Base-by-base conservation (phyloP, 2,888 invertebrate species). In the Spicauda simplicius region DNA sequence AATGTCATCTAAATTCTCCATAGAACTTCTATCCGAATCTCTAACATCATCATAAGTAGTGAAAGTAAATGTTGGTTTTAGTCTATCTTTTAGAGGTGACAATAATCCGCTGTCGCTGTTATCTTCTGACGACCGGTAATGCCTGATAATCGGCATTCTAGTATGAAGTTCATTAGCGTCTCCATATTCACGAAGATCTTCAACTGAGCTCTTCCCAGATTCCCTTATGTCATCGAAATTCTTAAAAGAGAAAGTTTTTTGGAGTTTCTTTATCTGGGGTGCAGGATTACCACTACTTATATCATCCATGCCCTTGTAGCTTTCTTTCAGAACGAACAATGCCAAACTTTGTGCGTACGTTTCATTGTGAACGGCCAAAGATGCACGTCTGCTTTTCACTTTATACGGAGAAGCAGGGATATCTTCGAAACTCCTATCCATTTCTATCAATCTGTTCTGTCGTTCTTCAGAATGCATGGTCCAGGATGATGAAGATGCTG, bases 341-440 rank as follows among this genome's bases (percentile, higher is more conserved):
- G 85, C 87, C 58, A 84, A 68, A 70, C 80, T 82, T 55, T 80
- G 81, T 53, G 82, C 83, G 11, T 62, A 69, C 69, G 16, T 72
- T 66, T 75, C 76, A 63, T 76, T 73, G 63, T 78, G 80, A 37
- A 80, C 73, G 62, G 85, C 87, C 16, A 80, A 83, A 80, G 91
- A 92, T 87, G 86, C 87, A 50, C 88, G 86, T 78, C 91, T 85
- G 77, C 86, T 91, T 91, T 80, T 92, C 89, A 78, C 78, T 79
- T 74, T 80, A 2, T 69, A 55, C 64, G 80, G 88, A 89, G 90
- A 88, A 88, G 86, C 83, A 41, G 87, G 86, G 74, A 90, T 85
- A 89, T 92, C 91, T 76, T 91, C 92, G 65, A 87, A 86, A 76
- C 90, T 91, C 71, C 82, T 86, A 67, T 83, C 82, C 72, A 78